Conservation (phyloP, 2,888 invertebrate genomes). For the Leptarthrus brevirostris region DNA sequence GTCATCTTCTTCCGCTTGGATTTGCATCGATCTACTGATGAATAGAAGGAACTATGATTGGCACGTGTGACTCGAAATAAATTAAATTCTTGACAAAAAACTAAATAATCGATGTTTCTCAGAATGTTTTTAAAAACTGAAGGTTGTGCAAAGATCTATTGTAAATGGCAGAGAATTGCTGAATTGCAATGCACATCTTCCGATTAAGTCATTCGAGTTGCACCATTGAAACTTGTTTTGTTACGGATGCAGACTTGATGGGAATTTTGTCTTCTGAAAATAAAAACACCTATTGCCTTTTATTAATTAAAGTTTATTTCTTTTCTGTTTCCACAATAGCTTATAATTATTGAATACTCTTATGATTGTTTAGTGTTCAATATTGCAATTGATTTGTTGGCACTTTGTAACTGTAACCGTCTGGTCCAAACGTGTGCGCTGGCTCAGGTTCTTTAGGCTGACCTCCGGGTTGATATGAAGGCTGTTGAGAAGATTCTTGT, state of each 20-base stretch:
- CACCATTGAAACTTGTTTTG: too few species aligned
- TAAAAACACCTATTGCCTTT: background rate
- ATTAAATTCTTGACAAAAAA: too few species aligned
- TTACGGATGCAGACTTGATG: too few species aligned
- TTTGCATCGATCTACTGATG: too few species aligned
- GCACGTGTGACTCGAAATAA: background rate
- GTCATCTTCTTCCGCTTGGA: background rate
- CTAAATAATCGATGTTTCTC: too few species aligned
- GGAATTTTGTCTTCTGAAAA: background rate
- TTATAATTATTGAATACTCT: background rate
- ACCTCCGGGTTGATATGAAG: background rate
- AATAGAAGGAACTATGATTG: too few species aligned
- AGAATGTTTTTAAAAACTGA: background rate
- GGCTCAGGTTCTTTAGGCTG: constrained; percentile 48
- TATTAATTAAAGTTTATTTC: background rate
- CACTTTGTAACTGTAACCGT: constrained; percentile 66
- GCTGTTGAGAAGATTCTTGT: background rate
- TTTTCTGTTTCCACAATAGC: background rate
- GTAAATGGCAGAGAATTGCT: too few species aligned
- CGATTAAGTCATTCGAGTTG: too few species aligned
- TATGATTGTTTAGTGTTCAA: constrained; percentile 54
- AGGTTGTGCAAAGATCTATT: background rate
- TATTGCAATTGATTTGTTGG: constrained; percentile 63
- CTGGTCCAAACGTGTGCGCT: constrained; percentile 59
- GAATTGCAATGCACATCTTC: too few species aligned